Conservation (phyloP, 1,140 invertebrate genomes). For the Gryon sp. region DNA sequence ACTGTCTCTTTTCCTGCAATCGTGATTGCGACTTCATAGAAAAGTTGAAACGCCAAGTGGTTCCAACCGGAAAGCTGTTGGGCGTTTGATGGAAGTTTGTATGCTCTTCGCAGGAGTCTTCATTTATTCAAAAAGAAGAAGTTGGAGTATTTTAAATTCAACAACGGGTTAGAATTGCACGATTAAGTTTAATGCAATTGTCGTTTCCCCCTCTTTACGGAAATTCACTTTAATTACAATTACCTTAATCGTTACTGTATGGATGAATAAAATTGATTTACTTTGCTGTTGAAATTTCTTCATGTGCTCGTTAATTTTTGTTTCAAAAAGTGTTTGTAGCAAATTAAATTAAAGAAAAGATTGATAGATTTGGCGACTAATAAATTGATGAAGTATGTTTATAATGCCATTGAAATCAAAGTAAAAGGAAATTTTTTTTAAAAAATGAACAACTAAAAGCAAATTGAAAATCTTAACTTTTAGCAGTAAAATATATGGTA, state of each 20-base stretch:
- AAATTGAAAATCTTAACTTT: no score
- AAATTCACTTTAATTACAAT: background rate
- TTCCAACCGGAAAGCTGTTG: constrained; percentile 54
- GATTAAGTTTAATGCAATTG: constrained; percentile 45
- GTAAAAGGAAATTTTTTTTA: no score
- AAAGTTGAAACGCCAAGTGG: constrained; percentile 60
- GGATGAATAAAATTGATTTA: background rate
- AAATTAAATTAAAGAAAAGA: no score
- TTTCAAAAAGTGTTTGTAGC: no score
- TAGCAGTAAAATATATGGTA: no score
- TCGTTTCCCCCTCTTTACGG: constrained; percentile 11
- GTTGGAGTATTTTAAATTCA: constrained; percentile 42
- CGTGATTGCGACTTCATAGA: constrained; percentile 66
- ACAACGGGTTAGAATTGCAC: constrained; percentile 20
- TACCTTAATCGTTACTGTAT: background rate
- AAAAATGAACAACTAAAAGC: no score
- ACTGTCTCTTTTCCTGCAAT: constrained; percentile 21
- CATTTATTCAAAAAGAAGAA: constrained; percentile 44
- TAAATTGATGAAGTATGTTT: no score
- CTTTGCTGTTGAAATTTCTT: no score
- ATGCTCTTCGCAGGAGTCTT: constrained; percentile 44
- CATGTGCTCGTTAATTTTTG: no score
- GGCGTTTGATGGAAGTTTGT: constrained; percentile 56
- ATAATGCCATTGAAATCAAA: no score
- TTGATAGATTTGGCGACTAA: no score